A percentile compares a stretch with the other conserved stretches of the same genome.
phyloP scores from a whole-genome alignment of 2,888 invertebrate genomes.

The Nymphalis polychloros region DNA sequence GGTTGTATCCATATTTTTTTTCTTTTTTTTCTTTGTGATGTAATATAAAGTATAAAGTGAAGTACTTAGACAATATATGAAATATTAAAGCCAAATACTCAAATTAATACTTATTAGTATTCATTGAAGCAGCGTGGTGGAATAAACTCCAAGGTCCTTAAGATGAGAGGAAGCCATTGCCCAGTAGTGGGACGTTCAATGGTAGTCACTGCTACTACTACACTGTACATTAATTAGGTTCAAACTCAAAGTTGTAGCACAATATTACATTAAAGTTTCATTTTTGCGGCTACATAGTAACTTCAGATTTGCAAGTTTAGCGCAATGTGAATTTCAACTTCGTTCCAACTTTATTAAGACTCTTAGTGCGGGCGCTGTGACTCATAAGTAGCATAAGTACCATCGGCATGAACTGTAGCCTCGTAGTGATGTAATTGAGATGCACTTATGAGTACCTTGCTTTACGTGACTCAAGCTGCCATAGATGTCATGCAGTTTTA shows the following conservation, averaged over 20 bases:
- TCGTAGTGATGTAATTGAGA: slow-evolving; percentile 14
- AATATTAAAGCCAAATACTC: too few species aligned
- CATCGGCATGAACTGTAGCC: background rate
- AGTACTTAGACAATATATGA: too few species aligned
- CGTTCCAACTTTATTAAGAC: slow-evolving; percentile 16
- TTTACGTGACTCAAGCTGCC: background rate
- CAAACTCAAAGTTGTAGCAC: background rate
- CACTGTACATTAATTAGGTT: background rate
- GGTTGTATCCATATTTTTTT: too few species aligned
- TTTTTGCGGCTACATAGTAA: background rate
- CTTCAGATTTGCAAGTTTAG: slow-evolving; percentile 7
- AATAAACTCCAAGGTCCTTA: too few species aligned
- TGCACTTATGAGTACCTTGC: slow-evolving; percentile 8
- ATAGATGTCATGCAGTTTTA: background rate
- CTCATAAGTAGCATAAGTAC: slow-evolving; percentile 20
- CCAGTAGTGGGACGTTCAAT: too few species aligned
- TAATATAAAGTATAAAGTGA: too few species aligned
- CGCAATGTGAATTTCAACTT: slow-evolving; percentile 12
- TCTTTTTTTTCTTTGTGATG: too few species aligned
- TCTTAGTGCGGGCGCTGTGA: slow-evolving; percentile 10
- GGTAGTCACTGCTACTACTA: too few species aligned
- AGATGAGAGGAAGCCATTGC: too few species aligned
- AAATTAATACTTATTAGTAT: too few species aligned
- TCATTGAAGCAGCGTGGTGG: too few species aligned
- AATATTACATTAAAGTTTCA: slow-evolving; percentile 1